A percentile compares a stretch with the other conserved stretches of the same genome.
phyloP scores from a whole-genome alignment of 2,888 invertebrate species.

The Meliscaeva auricollis region DNA sequence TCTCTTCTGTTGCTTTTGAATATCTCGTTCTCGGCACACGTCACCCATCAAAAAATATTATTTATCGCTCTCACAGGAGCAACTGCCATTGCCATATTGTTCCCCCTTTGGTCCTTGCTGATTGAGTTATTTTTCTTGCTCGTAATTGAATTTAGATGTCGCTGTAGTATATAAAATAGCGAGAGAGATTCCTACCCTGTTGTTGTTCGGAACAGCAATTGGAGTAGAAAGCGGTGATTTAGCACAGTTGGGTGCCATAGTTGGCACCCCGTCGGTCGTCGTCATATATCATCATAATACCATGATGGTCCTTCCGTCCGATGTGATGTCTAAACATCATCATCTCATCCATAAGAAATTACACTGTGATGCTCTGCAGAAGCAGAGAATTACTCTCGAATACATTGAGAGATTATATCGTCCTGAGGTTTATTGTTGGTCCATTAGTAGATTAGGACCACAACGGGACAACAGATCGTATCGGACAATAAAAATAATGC shows the following conservation, averaged over 20 bases:
- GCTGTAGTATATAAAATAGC: constrained; percentile 35
- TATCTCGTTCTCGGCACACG: constrained; percentile 57
- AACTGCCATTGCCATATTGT: constrained; percentile 22
- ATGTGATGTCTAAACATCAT: constrained; percentile 68
- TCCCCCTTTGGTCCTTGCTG: constrained; percentile 64
- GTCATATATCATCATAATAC: constrained; percentile 69
- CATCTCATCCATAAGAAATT: constrained; percentile 47
- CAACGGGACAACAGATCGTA: constrained; percentile 52
- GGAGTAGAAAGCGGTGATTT: constrained; percentile 81
- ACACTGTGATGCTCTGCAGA: constrained; percentile 19
- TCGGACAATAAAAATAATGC: constrained; percentile 44
- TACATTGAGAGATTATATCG: constrained; percentile 64
- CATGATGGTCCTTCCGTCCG: constrained; percentile 37
- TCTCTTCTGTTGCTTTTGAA: constrained; percentile 34
- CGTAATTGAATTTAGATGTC: constrained; percentile 77
- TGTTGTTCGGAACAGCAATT: constrained; percentile 50
- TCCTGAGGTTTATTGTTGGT: constrained; percentile 70
- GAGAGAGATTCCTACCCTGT: constrained; percentile 36
- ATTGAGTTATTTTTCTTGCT: constrained; percentile 75
- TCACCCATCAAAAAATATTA: constrained; percentile 72
- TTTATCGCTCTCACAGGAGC: constrained; percentile 64
- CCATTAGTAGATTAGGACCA: constrained; percentile 76
- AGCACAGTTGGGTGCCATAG: constrained; percentile 79
- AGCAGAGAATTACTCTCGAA: constrained; percentile 58
- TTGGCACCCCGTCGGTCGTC: constrained; percentile 64